These are phyloP conservation scores for Margaritifera margaritifera DNA, from an alignment of 2,888 invertebrate genomes.

Conservation along the genomic window DNA sequence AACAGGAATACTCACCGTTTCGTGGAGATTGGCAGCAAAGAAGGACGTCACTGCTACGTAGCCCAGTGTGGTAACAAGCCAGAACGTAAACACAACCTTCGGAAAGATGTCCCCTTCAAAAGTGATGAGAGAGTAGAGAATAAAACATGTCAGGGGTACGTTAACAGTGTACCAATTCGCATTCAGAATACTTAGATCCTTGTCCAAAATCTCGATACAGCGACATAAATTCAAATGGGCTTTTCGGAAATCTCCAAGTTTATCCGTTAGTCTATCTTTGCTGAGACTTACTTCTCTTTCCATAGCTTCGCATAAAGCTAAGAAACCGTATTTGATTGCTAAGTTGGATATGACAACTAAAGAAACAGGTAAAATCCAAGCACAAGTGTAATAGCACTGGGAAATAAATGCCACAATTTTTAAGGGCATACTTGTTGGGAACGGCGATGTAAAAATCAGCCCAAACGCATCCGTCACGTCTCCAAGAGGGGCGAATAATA, in stretches of 20 bases:
- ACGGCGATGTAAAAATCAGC: too few species aligned
- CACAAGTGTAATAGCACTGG: too few species aligned
- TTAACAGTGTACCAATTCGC: constrained; percentile 11
- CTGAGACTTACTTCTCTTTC: too few species aligned
- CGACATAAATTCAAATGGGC: constrained; percentile 16
- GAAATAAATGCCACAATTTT: too few species aligned
- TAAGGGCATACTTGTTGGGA: too few species aligned
- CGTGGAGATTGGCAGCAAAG: constrained; percentile 5
- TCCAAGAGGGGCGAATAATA: too few species aligned
- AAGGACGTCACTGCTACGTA: neutral
- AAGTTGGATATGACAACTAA: too few species aligned
- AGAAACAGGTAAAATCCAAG: too few species aligned
- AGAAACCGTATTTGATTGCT: too few species aligned
- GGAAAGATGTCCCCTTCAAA: neutral
- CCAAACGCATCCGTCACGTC: too few species aligned
- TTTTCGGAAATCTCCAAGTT: neutral
- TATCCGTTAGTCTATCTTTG: neutral
- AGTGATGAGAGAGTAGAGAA: constrained; percentile 8
- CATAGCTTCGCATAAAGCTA: too few species aligned
- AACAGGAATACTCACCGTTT: neutral
- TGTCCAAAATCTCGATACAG: constrained; percentile 12
- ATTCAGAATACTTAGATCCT: constrained; percentile 12
- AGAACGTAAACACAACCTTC: neutral
- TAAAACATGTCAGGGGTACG: constrained; percentile 15
- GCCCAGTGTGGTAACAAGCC: constrained; percentile 3